Base-by-base conservation (phyloP, 2,797 vertebrate species). In the Phrynocephalus vlangalii region DNA sequence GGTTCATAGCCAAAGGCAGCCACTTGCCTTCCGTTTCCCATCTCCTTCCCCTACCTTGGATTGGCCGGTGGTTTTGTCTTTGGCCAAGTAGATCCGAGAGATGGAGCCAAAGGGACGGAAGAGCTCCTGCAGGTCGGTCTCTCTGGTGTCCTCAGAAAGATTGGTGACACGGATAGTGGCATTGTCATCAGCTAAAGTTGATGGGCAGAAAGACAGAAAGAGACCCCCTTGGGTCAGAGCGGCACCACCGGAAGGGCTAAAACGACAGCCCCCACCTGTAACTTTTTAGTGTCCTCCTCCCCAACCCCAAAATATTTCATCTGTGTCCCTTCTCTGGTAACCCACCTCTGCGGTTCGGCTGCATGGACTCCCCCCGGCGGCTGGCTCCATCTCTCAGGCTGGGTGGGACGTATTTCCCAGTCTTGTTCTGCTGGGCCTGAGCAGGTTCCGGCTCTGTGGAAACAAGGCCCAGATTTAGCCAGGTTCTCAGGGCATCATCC, bases 161-260 rank as follows among this genome's bases (percentile, higher is more conserved):
- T 99, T 99, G 93, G 99, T 99, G 89, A 99, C 99, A 0, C 99
- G 98, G 95, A 99, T 99, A 30, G 99, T 99, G 90, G 99, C 99
- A 0, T 99, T 99, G 95, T 99, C 99, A 0, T 99, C 99, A 0
- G 98, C 99, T 98, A 94, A 0, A 7, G 38, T 16, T 15, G 11
- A 24, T 50, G 92, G 28, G 56, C 9, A 6, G 11, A 48, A 84
- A 84, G 33, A 63, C 24, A 44, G 30, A 52, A 30, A 6, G 18
- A 52, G 28, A 6, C 2, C 16, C 10, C 20, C 16, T 48, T 44
- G 22, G 71, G 60, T 75, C 71, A 44, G 50, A 9, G 30, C 4
- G 8, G 56, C 6, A 26, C 70, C 28, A 5, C 0, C 8, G 10
- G 52, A 73, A 33, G 26, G 68, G 13, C 5, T 72, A n/a, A 10